Evolutionary conservation across 2,797 vertebrate species (phyloP), one percentile per base, ranked within the genome.

Genomic region (Nannoperca australis): DNA sequence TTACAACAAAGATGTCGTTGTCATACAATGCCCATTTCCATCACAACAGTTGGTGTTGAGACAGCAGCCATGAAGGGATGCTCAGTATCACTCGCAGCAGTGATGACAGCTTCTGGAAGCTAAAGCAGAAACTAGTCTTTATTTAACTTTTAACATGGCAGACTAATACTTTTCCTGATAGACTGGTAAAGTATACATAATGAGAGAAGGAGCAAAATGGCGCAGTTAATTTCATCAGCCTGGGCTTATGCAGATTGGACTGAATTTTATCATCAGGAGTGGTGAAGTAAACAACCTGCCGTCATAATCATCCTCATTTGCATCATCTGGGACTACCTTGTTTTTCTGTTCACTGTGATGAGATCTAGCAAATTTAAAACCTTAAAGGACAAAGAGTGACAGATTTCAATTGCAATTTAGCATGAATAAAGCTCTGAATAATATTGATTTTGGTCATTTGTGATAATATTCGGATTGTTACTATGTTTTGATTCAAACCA

Each of bases 261-360:
- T 70, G 50, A 13, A 75, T 75, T 32, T 45, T 40, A 50, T 55
- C 42, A 53, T 47, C 50, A 67, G 18, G 54, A 53, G 56, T 7
- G 38, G 9, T 59, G 17, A 63, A 13, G 66, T 77, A 74, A 85
- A 81, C 71, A 81, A 66, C 68, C 54, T 62, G 60, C 53, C 22
- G 63, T 72, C 67, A 73, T 61, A 63, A 81, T 75, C 66, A 62
- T 47, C n/a, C 27, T 44, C 51, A 40, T 69, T 58, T 73, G 34
- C 65, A 63, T 77, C 70, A 76, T 24, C 32, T 54, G 32, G 24
- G 13, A 51, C 60, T 27, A 8, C 50, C 38, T 61, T 66, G 15
- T 54, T 73, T 75, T 65, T 62, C 60, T 68, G 53, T 53, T 38
- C 2, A 32, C 66, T 17, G n/a, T 78, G 82, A 81, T 51, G 76